These are phyloP conservation scores for Cettia cetti DNA, from an alignment of 2,113 vertebrate genomes.

Conservation along the genomic window DNA sequence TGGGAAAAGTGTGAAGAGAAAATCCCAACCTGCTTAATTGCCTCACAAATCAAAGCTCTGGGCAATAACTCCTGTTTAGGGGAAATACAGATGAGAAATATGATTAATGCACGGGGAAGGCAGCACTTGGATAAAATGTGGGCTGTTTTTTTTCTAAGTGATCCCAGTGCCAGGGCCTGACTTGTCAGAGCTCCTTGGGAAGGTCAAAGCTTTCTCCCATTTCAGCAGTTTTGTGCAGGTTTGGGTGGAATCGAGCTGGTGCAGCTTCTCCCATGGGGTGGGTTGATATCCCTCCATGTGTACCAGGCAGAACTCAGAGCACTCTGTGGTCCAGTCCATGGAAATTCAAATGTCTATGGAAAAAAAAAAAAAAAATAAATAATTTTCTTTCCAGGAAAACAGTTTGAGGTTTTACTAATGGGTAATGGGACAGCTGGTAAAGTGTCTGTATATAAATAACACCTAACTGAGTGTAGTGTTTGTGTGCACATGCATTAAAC, in stretches of 20 bases:
- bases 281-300: not conserved
- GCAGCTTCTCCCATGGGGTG: not conserved
- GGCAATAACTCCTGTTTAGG: conserved; percentile 13
- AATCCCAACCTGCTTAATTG: conserved; percentile 18
- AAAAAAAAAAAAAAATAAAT: not conserved
- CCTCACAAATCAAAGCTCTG: conserved; percentile 35
- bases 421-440: not conserved
- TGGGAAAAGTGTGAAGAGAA: conserved; percentile 4
- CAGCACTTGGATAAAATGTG: not conserved
- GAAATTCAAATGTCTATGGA: not conserved
- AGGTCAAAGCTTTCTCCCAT: not conserved
- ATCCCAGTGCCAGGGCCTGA: not conserved
- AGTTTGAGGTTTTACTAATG: not conserved
- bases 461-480: not conserved
- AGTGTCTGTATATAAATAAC: not conserved
- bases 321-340: not conserved
- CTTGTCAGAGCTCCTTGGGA: not conserved
- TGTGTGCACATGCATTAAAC: not conserved
- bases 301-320: not conserved
- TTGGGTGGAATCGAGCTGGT: not conserved
- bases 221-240: not conserved
- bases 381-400: not conserved
- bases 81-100: conserved; percentile 13
- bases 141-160: not conserved
- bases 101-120: not conserved